These are phyloP conservation scores for Strigops habroptila DNA, from an alignment of 2,113 vertebrate species.

Conservation along the genomic window DNA sequence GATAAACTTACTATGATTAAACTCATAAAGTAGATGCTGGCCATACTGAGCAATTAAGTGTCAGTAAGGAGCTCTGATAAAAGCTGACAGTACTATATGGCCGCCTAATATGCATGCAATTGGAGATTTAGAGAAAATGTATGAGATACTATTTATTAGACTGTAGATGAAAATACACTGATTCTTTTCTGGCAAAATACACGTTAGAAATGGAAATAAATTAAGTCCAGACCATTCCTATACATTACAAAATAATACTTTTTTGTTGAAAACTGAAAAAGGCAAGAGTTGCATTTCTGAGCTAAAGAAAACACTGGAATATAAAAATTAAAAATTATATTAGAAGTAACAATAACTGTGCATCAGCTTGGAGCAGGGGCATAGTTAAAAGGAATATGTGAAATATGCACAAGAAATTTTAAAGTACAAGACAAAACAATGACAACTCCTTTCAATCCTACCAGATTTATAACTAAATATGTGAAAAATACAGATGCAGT, in stretches of 20 bases:
- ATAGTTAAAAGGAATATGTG: not conserved
- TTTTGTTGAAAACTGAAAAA: not conserved
- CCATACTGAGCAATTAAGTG: rapidly evolving
- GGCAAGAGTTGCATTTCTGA: not conserved
- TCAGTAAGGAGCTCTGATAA: not conserved
- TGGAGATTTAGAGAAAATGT: not conserved
- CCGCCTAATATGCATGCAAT: not conserved
- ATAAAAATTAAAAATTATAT: not conserved
- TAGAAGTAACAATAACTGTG: not conserved
- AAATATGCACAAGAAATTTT: not conserved
- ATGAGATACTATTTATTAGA: not conserved
- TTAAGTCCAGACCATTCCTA: not conserved
- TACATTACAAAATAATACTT: not conserved
- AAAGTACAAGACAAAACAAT: not conserved
- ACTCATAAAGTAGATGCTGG: not conserved
- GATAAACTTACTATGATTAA: not conserved
- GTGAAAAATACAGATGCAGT: not conserved
- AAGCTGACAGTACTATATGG: not conserved
- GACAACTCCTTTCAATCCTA: not conserved
- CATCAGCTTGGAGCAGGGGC: not conserved
- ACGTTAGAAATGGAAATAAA: not conserved
- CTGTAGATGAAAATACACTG: not conserved
- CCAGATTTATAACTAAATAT: not conserved
- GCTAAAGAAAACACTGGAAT: not conserved
- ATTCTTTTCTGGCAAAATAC: not conserved